phyloP scores from a whole-genome alignment of 2,888 invertebrate genomes.

The Athalia cordata region DNA sequence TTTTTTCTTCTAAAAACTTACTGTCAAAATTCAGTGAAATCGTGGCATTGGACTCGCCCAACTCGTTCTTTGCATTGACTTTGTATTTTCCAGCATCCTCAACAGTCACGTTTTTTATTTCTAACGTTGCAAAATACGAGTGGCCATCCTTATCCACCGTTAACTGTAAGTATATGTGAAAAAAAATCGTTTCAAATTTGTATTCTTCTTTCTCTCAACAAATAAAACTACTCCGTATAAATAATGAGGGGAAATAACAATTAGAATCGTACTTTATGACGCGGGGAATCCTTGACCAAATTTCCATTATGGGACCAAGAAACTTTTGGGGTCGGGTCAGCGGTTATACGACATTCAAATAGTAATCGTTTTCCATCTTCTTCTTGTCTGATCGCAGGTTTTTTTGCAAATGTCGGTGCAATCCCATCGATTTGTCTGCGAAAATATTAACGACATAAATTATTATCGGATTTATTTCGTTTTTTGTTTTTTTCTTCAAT shows the following conservation, averaged over 20 bases:
- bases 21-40: conserved; percentile 99
- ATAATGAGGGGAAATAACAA: not conserved
- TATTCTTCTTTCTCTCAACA: conserved; percentile 49
- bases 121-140: conserved; percentile 94
- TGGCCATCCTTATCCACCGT: conserved; percentile 93
- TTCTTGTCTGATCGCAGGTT: conserved; percentile 97
- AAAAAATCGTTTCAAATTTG: conserved; percentile 53
- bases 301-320: conserved; percentile 93
- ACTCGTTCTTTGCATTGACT: conserved; percentile 97
- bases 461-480: conserved; percentile 46
- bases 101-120: conserved; percentile 95
- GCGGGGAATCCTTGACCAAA: conserved; percentile 86
- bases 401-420: conserved; percentile 98
- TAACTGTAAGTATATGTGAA: conserved; percentile 77
- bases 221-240: conserved; percentile 15
- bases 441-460: conserved; percentile 54
- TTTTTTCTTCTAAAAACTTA: conserved; percentile 78
- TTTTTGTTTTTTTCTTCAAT: not conserved
- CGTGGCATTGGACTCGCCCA: conserved; percentile 97
- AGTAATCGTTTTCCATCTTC: conserved; percentile 95
- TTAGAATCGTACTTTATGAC: conserved; percentile 85
- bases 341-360: conserved; percentile 96
- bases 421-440: conserved; percentile 96
- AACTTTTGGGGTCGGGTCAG: conserved; percentile 92
- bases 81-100: conserved; percentile 98